Evolutionary conservation across 2,888 invertebrate species (phyloP).

Genomic region (Hoplodrina blanda): DNA sequence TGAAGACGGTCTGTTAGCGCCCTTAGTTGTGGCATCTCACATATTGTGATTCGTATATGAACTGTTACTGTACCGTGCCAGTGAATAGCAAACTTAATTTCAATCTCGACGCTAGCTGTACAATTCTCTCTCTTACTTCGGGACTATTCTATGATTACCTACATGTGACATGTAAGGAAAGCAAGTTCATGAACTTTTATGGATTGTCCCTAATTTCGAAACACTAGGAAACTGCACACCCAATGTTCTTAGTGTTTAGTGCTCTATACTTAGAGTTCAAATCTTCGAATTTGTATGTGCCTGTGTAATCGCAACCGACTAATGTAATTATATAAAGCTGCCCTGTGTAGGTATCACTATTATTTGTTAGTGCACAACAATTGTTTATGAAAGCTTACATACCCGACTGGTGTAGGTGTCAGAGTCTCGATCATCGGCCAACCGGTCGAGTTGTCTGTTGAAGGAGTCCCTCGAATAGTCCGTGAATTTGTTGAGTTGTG

Average conservation of each 20-base stretch:
- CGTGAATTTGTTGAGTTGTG: slow-evolving; percentile 90
- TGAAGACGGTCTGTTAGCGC: background rate
- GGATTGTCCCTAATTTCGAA: background rate
- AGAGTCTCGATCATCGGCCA: slow-evolving; percentile 85
- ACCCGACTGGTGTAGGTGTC: slow-evolving; percentile 85
- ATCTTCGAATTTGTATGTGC: too few species aligned
- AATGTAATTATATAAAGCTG: too few species aligned
- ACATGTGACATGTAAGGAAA: background rate
- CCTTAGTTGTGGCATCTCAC: slow-evolving; percentile 24
- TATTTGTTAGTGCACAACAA: too few species aligned
- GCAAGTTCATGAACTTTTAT: background rate
- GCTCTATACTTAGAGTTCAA: too few species aligned
- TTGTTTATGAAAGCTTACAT: slow-evolving; percentile 61
- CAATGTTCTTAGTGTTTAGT: too few species aligned
- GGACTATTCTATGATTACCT: slow-evolving; percentile 23
- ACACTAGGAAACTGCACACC: background rate
- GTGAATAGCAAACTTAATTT: slow-evolving; percentile 58
- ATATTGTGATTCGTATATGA: slow-evolving; percentile 47
- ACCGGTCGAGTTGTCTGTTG: slow-evolving; percentile 84
- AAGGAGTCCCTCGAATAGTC: slow-evolving; percentile 84
- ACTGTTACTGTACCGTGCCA: slow-evolving; percentile 22
- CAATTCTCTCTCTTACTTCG: slow-evolving; percentile 20
- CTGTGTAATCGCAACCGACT: too few species aligned
- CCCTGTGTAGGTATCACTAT: too few species aligned
- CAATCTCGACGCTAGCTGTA: slow-evolving; percentile 39